Conservation (phyloP, 2,797 vertebrate genomes). For the Clamator glandarius region DNA sequence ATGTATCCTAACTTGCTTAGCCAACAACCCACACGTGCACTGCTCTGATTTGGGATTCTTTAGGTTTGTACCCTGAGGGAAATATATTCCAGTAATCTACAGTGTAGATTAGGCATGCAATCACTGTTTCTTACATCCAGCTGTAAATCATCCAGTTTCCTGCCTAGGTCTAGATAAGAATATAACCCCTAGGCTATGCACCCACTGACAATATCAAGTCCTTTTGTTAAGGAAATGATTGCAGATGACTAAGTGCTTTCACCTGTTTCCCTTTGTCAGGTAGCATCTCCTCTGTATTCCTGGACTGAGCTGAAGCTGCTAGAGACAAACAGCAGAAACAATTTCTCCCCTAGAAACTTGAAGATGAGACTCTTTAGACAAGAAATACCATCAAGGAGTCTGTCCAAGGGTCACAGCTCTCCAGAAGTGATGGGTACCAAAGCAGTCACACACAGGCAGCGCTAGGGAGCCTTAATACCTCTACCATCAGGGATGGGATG, state of each 20-base stretch:
- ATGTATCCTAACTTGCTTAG: background rate
- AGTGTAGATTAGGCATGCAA: background rate
- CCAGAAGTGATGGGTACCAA: background rate
- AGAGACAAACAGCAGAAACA: background rate
- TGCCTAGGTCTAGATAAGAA: slow-evolving; percentile 37
- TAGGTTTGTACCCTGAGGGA: background rate
- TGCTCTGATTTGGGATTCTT: background rate
- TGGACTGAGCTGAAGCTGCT: background rate
- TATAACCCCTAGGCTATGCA: slow-evolving; percentile 11
- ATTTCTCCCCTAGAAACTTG: background rate
- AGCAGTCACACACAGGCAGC: background rate
- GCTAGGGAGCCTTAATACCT: background rate
- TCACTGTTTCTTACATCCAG: background rate
- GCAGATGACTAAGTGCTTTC: slow-evolving; percentile 43
- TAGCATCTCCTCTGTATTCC: background rate
- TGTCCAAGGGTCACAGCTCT: background rate
- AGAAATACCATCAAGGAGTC: background rate
- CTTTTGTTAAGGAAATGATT: slow-evolving; percentile 40
- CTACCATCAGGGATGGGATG: background rate
- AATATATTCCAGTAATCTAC: background rate
- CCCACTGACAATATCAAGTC: background rate
- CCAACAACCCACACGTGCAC: background rate
- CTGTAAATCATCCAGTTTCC: slow-evolving; percentile 36
- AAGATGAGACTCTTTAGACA: background rate
- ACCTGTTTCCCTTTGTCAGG: slow-evolving; percentile 15